Conservation (phyloP, 2,113 vertebrate species). For the Crocuta crocuta region DNA sequence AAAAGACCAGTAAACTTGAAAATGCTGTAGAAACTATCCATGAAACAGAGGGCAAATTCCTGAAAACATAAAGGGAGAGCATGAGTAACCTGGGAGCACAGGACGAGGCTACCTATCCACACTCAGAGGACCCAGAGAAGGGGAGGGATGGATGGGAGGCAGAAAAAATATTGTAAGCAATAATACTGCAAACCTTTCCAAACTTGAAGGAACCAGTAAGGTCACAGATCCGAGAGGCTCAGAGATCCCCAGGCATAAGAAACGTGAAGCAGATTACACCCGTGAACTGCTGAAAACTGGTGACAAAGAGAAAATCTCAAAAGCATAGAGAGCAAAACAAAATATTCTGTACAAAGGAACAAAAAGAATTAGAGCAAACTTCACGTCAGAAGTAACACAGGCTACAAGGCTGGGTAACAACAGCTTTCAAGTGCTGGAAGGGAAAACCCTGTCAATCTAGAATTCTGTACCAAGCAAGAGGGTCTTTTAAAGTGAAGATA, state of each 20-base stretch:
- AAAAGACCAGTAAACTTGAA: not conserved
- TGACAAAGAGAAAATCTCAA: not conserved
- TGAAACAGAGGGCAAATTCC: not conserved
- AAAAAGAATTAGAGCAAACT: not conserved
- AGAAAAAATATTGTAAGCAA: not conserved
- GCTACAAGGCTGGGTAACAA: not conserved
- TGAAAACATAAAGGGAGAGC: not conserved
- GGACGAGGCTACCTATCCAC: not conserved
- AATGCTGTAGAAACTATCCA: not conserved
- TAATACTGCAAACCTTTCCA: not conserved
- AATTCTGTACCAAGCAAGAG: not conserved
- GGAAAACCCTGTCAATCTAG: not conserved
- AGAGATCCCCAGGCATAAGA: not conserved
- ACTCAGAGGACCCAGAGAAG: not conserved
- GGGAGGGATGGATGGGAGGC: not conserved
- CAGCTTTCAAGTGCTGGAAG: not conserved
- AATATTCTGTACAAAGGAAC: not conserved
- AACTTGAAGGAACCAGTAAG: not conserved
- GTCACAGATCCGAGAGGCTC: not conserved
- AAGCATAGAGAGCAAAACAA: not conserved
- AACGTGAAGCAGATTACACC: not conserved
- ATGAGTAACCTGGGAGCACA: too few relatives aligned
- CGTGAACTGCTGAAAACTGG: not conserved
- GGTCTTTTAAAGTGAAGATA: not conserved
- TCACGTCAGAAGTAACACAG: not conserved